Percentiles rank a stretch among this genome's conserved stretches.
These are phyloP conservation scores for Andrena fulva DNA, from an alignment of 2,888 invertebrate genomes.

Conservation along the genomic window DNA sequence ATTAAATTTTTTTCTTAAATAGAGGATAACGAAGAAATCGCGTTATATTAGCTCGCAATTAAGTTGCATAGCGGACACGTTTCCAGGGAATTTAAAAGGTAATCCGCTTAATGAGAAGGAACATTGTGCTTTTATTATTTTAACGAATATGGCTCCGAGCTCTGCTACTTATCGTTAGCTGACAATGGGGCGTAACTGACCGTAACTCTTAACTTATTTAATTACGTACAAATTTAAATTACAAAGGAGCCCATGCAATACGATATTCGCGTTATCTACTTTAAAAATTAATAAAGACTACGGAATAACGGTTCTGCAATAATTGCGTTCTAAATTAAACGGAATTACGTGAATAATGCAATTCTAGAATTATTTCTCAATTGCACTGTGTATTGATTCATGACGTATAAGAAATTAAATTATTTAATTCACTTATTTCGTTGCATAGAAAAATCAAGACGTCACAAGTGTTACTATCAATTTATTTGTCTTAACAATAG, in stretches of 20 bases:
- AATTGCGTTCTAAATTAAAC: too few relatives aligned
- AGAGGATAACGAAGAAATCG: background rate
- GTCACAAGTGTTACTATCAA: too few relatives aligned
- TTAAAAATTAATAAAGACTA: background rate
- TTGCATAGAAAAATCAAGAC: too few relatives aligned
- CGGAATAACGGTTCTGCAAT: too few relatives aligned
- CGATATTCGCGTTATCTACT: background rate
- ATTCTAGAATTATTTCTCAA: too few relatives aligned
- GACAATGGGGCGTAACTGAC: background rate
- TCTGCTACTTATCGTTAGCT: background rate
- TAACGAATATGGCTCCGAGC: background rate
- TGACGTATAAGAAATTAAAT: too few relatives aligned
- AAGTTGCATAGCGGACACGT: background rate
- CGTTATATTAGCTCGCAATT: constrained; percentile 8
- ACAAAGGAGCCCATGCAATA: background rate
- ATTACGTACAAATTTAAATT: background rate
- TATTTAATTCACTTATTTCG: too few relatives aligned
- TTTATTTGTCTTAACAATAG: too few relatives aligned
- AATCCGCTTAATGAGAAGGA: constrained; percentile 12
- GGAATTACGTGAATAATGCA: too few relatives aligned
- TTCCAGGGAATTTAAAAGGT: constrained; percentile 9
- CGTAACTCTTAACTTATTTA: background rate
- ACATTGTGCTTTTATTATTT: constrained; percentile 10
- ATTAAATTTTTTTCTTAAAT: background rate
- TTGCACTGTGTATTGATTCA: too few relatives aligned